Conservation (phyloP, 2,888 invertebrate species). For the Coecobrya sp. region DNA sequence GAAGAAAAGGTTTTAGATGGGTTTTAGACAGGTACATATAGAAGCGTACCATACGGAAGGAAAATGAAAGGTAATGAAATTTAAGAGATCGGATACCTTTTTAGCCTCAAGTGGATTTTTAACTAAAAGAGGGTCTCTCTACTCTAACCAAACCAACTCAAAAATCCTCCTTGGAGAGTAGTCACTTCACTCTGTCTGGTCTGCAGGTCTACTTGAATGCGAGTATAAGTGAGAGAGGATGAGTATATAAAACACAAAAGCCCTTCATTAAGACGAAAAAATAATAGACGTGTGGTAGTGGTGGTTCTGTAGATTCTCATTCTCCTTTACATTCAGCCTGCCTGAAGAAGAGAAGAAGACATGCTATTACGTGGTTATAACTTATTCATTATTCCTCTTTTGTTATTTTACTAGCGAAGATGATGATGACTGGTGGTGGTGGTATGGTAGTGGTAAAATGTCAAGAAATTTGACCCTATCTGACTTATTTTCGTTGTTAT, state of each 20-base stretch:
- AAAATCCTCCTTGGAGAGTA: conserved; percentile 27
- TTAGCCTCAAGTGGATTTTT: conserved; percentile 71
- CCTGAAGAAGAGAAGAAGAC: conserved; percentile 17
- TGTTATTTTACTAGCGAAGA: conserved; percentile 32
- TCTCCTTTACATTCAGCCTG: background rate
- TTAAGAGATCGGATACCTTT: conserved; percentile 70
- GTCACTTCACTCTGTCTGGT: conserved; percentile 41
- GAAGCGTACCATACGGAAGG: conserved; percentile 7
- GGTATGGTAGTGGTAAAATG: conserved; percentile 56
- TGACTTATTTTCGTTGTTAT: conserved; percentile 28
- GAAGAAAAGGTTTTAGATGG: background rate
- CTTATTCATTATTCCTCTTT: conserved; percentile 61
- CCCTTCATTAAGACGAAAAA: conserved; percentile 71
- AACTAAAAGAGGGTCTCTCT: conserved; percentile 59
- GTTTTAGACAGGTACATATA: conserved; percentile 49
- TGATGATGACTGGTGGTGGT: conserved; percentile 28
- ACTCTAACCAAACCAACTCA: conserved; percentile 22
- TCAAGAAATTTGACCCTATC: conserved; percentile 67
- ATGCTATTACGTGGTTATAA: conserved; percentile 55
- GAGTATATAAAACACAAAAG: conserved; percentile 46
- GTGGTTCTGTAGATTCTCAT: background rate
- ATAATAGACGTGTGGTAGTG: conserved; percentile 2
- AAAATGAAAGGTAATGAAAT: conserved; percentile 72
- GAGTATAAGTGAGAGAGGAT: background rate
- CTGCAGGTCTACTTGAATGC: background rate